Conservation (phyloP, 2,797 vertebrate genomes). For the Xerus rutilus region DNA sequence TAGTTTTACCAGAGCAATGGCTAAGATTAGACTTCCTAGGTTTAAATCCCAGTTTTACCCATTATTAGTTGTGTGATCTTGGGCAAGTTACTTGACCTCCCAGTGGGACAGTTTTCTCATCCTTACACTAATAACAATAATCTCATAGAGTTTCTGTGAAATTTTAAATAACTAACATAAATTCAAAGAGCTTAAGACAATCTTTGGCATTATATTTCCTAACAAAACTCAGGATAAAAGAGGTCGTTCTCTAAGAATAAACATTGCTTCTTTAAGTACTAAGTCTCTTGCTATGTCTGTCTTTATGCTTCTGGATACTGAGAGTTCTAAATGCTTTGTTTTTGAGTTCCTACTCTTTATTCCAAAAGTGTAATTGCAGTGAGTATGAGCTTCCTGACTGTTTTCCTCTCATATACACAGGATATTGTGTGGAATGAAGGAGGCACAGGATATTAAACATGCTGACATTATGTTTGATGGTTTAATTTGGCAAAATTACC, state of each 20-base stretch:
- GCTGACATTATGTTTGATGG: background rate
- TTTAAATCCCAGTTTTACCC: background rate
- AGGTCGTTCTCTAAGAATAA: constrained; percentile 35
- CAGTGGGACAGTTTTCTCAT: background rate
- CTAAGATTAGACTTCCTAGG: background rate
- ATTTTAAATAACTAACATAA: constrained; percentile 14
- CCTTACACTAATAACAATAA: background rate
- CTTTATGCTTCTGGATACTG: background rate
- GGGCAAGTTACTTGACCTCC: background rate
- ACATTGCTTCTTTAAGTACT: background rate
- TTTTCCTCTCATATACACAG: background rate
- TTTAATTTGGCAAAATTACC: constrained; percentile 15
- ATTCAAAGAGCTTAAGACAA: background rate
- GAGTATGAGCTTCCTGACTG: constrained; percentile 24
- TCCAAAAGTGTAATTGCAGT: background rate
- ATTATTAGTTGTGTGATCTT: background rate
- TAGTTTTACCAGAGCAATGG: background rate
- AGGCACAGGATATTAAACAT: background rate
- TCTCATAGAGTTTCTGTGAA: background rate
- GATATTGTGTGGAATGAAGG: background rate
- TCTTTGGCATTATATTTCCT: background rate
- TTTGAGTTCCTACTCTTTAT: constrained; percentile 1
- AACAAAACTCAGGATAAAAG: constrained; percentile 5
- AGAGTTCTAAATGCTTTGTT: background rate
- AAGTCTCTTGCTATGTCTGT: background rate